Conservation (phyloP, 1,140 invertebrate species). For the Homalodisca vitripennis region DNA sequence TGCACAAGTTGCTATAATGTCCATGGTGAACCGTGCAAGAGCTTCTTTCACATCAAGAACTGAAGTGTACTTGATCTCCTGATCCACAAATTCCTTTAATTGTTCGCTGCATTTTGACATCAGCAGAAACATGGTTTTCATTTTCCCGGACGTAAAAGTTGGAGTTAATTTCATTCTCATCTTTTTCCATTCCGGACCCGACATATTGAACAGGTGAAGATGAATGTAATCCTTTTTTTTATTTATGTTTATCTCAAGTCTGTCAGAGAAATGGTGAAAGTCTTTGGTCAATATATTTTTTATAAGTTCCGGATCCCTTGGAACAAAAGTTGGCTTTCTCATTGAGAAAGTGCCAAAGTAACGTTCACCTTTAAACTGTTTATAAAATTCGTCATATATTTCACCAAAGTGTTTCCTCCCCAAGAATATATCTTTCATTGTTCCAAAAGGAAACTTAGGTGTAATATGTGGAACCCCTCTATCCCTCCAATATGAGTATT, state of each 20-base stretch:
- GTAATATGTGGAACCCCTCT: conserved; percentile 45
- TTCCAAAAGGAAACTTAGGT: conserved; percentile 47
- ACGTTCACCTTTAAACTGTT: not conserved
- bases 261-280: conserved; percentile 54
- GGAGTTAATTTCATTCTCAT: conserved; percentile 58
- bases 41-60: conserved; percentile 53
- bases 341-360: conserved; percentile 24
- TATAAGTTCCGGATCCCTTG: conserved; percentile 48
- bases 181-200: conserved; percentile 57
- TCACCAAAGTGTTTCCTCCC: conserved; percentile 34
- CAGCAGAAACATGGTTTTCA: conserved; percentile 48
- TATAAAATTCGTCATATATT: conserved; percentile 14
- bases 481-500: conserved; percentile 50
- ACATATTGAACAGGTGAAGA: conserved; percentile 52
- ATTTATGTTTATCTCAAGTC: conserved; percentile 48
- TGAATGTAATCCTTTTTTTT: conserved; percentile 51
- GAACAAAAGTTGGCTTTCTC: not conserved
- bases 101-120: conserved; percentile 40
- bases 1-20: conserved; percentile 56
- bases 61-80: conserved; percentile 44
- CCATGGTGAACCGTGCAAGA: conserved; percentile 52
- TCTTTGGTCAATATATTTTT: conserved; percentile 54
- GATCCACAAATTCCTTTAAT: conserved; percentile 34
- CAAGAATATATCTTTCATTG: conserved; percentile 32
- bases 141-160: conserved; percentile 60